Conservation (phyloP, 2,113 vertebrate genomes). For the Vanacampus margaritifer region DNA sequence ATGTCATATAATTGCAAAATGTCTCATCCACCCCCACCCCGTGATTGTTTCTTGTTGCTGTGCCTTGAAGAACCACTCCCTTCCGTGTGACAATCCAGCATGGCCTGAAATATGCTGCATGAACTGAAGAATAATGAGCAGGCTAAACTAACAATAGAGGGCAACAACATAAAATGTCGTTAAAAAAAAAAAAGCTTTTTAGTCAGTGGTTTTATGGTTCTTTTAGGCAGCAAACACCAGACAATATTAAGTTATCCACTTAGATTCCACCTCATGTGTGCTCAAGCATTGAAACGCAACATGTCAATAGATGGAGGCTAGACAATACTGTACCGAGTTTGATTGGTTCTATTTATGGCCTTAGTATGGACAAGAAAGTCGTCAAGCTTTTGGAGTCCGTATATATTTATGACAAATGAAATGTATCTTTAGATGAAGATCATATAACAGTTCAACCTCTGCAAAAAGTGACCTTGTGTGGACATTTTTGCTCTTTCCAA, state of each 20-base stretch:
- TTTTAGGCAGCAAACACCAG: conserved; percentile 1
- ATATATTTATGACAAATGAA: neutral
- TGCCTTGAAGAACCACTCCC: conserved; percentile 69
- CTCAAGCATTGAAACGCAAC: neutral
- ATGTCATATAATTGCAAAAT: conserved; percentile 57
- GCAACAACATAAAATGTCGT: neutral
- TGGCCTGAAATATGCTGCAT: conserved; percentile 77
- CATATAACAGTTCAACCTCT: neutral
- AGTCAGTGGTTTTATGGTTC: neutral
- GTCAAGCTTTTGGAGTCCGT: neutral
- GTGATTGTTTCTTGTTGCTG: conserved; percentile 59
- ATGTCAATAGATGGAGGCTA: neutral
- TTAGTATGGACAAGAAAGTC: neutral
- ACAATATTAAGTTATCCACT: neutral
- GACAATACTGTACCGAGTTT: neutral
- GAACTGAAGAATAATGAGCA: conserved; percentile 48
- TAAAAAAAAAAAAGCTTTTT: neutral
- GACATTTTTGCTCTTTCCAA: too few species aligned
- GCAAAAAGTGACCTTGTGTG: neutral
- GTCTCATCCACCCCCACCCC: conserved; percentile 10
- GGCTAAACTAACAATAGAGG: neutral
- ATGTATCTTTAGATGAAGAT: neutral
- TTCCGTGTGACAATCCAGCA: conserved; percentile 75
- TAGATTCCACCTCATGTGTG: neutral
- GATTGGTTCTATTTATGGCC: neutral